A percentile compares a stretch with the other conserved stretches of the same genome.
phyloP scores from a whole-genome alignment of 2,888 invertebrate genomes.

The Meiosimyza platycephala region DNA sequence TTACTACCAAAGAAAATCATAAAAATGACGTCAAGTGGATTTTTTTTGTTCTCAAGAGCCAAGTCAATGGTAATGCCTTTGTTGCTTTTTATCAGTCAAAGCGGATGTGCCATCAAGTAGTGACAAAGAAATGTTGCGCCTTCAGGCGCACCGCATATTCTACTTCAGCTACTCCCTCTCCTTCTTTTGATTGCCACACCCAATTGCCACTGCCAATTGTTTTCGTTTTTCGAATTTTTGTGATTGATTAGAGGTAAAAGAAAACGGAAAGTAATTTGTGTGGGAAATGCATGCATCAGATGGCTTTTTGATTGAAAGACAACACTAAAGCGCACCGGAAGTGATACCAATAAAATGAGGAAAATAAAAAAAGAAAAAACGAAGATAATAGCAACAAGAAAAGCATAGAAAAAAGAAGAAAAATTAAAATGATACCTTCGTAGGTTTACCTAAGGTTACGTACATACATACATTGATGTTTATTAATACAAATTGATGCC shows the following conservation, averaged over 20 bases:
- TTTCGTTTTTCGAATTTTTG: constrained; percentile 8
- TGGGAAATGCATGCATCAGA: constrained; percentile 17
- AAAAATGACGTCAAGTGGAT: too few species aligned
- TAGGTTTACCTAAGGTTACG: too few species aligned
- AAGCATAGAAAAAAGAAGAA: too few species aligned
- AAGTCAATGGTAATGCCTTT: neutral
- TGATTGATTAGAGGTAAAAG: constrained; percentile 59
- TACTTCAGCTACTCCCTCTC: neutral
- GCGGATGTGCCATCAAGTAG: neutral
- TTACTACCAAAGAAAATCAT: too few species aligned
- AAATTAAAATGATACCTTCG: too few species aligned
- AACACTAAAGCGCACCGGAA: constrained; percentile 3
- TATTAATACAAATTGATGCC: too few species aligned
- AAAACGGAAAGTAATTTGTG: constrained; percentile 18
- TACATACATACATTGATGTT: too few species aligned
- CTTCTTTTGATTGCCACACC: neutral
- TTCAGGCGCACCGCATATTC: too few species aligned
- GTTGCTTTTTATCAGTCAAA: neutral
- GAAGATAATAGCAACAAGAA: neutral
- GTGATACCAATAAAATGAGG: constrained; percentile 14
- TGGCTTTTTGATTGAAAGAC: constrained; percentile 38
- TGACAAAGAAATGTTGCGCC: too few species aligned
- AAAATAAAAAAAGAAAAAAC: neutral
- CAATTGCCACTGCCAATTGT: neutral
- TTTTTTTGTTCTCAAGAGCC: too few species aligned